Evolutionary conservation across 2,113 vertebrate species (phyloP).

Genomic region (Sapayoa aenigma): DNA sequence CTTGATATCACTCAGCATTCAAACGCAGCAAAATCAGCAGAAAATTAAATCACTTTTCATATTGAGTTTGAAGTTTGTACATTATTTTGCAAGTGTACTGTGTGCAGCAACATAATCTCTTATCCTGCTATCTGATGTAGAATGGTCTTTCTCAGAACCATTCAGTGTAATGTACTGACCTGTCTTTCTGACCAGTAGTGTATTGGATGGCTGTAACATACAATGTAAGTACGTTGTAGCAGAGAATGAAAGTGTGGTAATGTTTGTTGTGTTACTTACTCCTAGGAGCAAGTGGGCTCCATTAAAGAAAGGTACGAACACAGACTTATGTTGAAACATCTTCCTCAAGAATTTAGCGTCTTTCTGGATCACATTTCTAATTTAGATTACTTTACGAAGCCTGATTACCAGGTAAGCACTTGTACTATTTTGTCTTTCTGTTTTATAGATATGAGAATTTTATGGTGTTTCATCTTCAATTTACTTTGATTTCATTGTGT

Average conservation of each 20-base stretch:
- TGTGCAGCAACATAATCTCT: not conserved
- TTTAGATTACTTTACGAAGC: slow-evolving; percentile 97
- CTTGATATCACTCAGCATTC: not conserved
- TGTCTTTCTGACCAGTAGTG: not conserved
- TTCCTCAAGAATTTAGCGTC: slow-evolving; percentile 89
- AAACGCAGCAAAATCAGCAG: not conserved
- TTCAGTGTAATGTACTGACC: not conserved
- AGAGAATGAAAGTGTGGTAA: not conserved
- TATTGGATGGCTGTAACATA: not conserved
- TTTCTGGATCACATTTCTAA: slow-evolving; percentile 93
- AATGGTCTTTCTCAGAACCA: not conserved
- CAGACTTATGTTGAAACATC: slow-evolving; percentile 94
- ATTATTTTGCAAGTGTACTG: not conserved
- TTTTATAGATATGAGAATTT: not conserved
- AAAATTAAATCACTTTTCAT: not conserved
- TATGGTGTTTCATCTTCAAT: not conserved
- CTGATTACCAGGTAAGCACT: slow-evolving; percentile 91
- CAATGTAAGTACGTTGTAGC: not conserved
- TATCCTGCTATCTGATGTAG: not conserved
- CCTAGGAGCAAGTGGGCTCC: slow-evolving; percentile 95
- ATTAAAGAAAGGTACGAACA: slow-evolving; percentile 97
- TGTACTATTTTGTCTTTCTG: not conserved
- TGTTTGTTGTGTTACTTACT: slow-evolving; percentile 33
- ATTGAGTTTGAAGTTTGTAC: not conserved
- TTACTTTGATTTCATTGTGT: not conserved